Evolutionary conservation across 2,113 vertebrate genomes (phyloP), one percentile per base, ranked within the genome.

Genomic region (Podocnemis expansa): DNA sequence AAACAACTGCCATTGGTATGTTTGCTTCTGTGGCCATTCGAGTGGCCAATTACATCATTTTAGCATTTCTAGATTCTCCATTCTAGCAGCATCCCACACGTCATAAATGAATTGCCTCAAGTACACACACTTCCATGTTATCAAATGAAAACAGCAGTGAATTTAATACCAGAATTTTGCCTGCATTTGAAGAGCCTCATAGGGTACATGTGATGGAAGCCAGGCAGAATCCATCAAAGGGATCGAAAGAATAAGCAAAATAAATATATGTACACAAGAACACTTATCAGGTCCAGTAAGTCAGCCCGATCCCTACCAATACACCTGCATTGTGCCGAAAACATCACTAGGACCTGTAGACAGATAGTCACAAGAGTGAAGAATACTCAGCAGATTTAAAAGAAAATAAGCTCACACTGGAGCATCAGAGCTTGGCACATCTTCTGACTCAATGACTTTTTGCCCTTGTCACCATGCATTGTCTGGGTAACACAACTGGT

Each of bases 261-360:
- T 38, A 70, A 91, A 76, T 76, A 76, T 88, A 85, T 8, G 47
- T 76, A 41, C 12, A 91, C n/a, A n/a, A n/a, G n/a, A n/a, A n/a
- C n/a, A n/a, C n/a, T n/a, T n/a, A n/a, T n/a, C n/a, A n/a, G n/a
- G n/a, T n/a, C n/a, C n/a, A n/a, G n/a, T 34, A 80, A 84, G 12
- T 12, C 80, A 21, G 2, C 49, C 54, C 87, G 10, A 55, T 38
- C 34, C 52, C 51, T 10, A 12, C 8, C 0, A 0, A 1, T 14
- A 49, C 24, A n/a, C 2, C 14, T 41, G 45, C 25, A 45, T 27
- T 27, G 24, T 76, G 24, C 14, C 21, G 10, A 38, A 82, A 1
- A 17, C 19, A 4, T 55, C 56, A 45, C 34, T 19, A 84, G 88
- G 31, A 22, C 22, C 24, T 2, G 14, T 25, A 25, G 1, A 70